A percentile compares a stretch with the other conserved stretches of the same genome.
These are phyloP conservation scores for Tympanuchus pallidicinctus DNA, from an alignment of 2,113 vertebrate genomes.

Conservation along the genomic window DNA sequence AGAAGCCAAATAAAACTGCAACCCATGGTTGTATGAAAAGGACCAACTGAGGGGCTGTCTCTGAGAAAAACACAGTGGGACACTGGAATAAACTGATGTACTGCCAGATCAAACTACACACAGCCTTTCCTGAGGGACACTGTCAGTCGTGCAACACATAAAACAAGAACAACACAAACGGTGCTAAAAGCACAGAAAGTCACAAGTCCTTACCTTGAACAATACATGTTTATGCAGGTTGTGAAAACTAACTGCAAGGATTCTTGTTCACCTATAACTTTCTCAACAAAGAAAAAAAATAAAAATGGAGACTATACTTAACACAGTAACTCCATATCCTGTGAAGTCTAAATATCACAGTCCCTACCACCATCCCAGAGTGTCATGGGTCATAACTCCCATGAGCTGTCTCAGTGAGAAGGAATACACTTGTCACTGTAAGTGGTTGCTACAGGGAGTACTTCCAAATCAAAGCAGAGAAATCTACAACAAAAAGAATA, in stretches of 20 bases:
- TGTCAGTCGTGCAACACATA: background rate
- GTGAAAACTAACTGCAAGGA: constrained; percentile 1
- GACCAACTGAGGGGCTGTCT: background rate
- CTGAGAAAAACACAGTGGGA: background rate
- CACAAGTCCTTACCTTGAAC: background rate
- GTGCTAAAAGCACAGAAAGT: background rate
- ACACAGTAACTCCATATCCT: background rate
- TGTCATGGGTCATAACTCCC: accelerated
- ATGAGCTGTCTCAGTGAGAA: background rate
- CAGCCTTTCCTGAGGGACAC: background rate
- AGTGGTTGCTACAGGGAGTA: background rate
- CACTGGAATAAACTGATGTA: background rate
- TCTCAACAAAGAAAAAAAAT: background rate
- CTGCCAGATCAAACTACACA: background rate
- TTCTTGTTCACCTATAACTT: background rate
- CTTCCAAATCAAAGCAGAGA: background rate
- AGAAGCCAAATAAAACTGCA: background rate
- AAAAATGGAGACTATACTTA: background rate
- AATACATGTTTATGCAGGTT: background rate
- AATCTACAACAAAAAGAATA: background rate
- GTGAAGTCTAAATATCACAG: background rate
- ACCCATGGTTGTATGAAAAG: accelerated
- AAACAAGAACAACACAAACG: background rate
- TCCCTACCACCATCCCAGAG: background rate
- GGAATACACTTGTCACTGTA: background rate